Percentiles rank a stretch among this genome's conserved stretches.
Conservation (phyloP, 2,797 vertebrate species). For the Coilia nasus region DNA sequence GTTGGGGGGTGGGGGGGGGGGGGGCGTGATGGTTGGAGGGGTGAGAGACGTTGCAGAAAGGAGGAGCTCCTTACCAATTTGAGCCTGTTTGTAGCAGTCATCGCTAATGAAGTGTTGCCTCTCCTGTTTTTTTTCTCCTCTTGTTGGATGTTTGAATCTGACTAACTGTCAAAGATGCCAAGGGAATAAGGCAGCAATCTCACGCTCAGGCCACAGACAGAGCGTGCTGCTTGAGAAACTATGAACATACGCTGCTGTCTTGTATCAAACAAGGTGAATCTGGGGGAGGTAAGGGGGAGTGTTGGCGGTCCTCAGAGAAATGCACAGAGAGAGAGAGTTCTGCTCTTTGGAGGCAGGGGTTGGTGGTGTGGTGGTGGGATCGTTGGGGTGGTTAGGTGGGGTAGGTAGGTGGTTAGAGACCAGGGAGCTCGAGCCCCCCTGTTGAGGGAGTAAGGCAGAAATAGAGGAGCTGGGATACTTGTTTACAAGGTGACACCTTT, state of each 20-base stretch:
- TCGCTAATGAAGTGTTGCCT: constrained; percentile 70
- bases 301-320: background rate
- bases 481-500: constrained; percentile 74
- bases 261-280: constrained; percentile 64
- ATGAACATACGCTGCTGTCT: constrained; percentile 65
- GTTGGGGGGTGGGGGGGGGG: background rate
- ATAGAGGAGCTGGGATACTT: constrained; percentile 61
- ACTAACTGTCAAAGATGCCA: constrained; percentile 50
- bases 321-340: constrained; percentile 48
- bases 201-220: constrained; percentile 21
- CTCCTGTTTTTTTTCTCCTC: constrained; percentile 38
- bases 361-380: constrained; percentile 55
- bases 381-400: constrained; percentile 49
- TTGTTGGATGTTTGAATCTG: constrained; percentile 34
- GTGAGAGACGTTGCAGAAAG: constrained; percentile 27
- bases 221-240: constrained; percentile 70
- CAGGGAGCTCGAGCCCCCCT: constrained; percentile 31
- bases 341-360: constrained; percentile 54
- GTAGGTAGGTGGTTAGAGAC: constrained; percentile 45
- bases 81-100: constrained; percentile 62
- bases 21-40: background rate
- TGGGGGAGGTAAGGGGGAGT: constrained; percentile 37
- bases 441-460: constrained; percentile 44
- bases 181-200: constrained; percentile 63
- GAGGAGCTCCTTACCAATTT: constrained; percentile 48